Percentiles rank a stretch among this genome's conserved stretches.
These are phyloP conservation scores for Dysdera silvatica DNA, from an alignment of 1,140 invertebrate genomes.

Conservation along the genomic window DNA sequence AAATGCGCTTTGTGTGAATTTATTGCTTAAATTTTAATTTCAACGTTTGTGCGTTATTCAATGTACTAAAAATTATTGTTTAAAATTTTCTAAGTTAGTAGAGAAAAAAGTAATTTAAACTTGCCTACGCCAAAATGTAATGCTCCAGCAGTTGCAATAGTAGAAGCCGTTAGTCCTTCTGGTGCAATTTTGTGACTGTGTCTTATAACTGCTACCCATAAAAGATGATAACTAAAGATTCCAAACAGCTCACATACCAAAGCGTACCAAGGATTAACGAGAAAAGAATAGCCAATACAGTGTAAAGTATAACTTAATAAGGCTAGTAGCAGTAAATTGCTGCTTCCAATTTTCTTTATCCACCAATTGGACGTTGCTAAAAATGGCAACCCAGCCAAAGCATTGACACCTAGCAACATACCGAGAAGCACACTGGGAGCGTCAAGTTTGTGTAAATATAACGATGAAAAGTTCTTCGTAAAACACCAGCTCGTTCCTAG, in stretches of 20 bases:
- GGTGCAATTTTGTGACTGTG: slow-evolving; percentile 3
- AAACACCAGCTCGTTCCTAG: slow-evolving; percentile 9
- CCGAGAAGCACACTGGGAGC: background rate
- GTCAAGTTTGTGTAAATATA: background rate
- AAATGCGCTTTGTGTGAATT: too few relatives aligned
- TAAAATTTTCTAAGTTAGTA: too few relatives aligned
- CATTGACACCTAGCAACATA: background rate
- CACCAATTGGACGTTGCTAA: slow-evolving; percentile 1
- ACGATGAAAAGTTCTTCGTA: background rate
- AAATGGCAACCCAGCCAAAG: slow-evolving; percentile 12
- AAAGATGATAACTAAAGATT: slow-evolving; percentile 3
- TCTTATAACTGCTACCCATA: slow-evolving; percentile 12
- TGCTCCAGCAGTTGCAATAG: slow-evolving; percentile 3
- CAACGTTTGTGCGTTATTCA: too few relatives aligned
- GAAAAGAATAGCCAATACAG: slow-evolving; percentile 4
- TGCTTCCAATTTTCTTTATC: slow-evolving; percentile 7
- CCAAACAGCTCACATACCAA: background rate
- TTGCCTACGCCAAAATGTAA: slow-evolving; percentile 12
- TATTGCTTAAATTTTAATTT: too few relatives aligned
- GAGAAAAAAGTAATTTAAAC: too few relatives aligned
- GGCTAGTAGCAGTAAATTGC: background rate
- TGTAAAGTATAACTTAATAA: background rate
- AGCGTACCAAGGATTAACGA: slow-evolving; percentile 3
- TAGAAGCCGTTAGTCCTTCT: slow-evolving; percentile 6
- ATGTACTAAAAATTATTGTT: too few relatives aligned